Evolutionary conservation across 2,797 vertebrate genomes (phyloP).

Genomic region (Channa striata): DNA sequence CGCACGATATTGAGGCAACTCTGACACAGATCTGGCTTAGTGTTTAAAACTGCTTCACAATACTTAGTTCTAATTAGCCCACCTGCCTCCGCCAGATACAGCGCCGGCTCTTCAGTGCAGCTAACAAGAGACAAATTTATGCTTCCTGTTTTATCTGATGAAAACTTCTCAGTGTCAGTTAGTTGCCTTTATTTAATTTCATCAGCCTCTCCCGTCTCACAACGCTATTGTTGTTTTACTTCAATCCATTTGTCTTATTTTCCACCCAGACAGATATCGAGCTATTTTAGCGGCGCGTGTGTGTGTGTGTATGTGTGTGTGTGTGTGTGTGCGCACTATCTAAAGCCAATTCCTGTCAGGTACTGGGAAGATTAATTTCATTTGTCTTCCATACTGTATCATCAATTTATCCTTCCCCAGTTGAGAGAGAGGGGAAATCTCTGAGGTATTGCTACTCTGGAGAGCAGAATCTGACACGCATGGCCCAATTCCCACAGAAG

Average conservation of each 20-base stretch:
- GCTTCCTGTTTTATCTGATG: slow-evolving; percentile 65
- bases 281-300: slow-evolving; percentile 57
- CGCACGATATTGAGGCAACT: slow-evolving; percentile 46
- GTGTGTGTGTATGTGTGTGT: slow-evolving; percentile 5
- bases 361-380: slow-evolving; percentile 86
- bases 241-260: slow-evolving; percentile 74
- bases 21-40: slow-evolving; percentile 74
- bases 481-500: slow-evolving; percentile 87
- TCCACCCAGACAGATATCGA: slow-evolving; percentile 70
- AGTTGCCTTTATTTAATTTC: slow-evolving; percentile 65
- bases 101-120: slow-evolving; percentile 47
- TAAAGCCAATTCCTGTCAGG: slow-evolving; percentile 82
- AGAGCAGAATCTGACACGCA: slow-evolving; percentile 84
- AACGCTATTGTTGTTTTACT: slow-evolving; percentile 68
- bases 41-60: slow-evolving; percentile 58
- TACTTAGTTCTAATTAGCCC: slow-evolving; percentile 74
- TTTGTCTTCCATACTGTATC: slow-evolving; percentile 86
- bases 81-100: slow-evolving; percentile 57
- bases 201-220: slow-evolving; percentile 51
- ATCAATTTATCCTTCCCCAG: slow-evolving; percentile 87
- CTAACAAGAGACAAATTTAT: slow-evolving; percentile 65
- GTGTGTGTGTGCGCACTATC: slow-evolving; percentile 41
- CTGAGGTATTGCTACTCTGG: slow-evolving; percentile 83
- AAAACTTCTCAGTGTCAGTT: slow-evolving; percentile 58
- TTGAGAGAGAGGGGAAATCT: slow-evolving; percentile 76